Evolutionary conservation across 2,888 invertebrate genomes (phyloP).

Genomic region (Hymenopus coronatus): DNA sequence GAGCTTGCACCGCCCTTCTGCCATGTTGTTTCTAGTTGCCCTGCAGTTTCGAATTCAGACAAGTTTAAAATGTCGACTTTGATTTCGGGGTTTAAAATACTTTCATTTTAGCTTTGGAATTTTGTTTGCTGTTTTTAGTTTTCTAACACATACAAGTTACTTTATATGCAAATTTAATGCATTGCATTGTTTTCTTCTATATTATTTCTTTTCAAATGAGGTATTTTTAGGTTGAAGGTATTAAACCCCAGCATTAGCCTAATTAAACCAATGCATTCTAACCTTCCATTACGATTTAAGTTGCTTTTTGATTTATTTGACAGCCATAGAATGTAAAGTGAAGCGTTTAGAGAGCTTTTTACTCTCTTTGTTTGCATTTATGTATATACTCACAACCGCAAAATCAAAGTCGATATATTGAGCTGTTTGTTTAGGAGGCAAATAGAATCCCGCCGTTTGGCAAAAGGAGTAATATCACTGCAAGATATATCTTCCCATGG

Average conservation of each 20-base stretch:
- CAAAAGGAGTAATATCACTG: not conserved
- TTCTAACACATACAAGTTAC: not conserved
- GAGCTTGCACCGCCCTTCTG: slow-evolving; percentile 12
- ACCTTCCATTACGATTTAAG: not conserved
- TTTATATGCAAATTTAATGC: too few species aligned
- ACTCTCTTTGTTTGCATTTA: not conserved
- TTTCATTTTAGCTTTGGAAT: not conserved
- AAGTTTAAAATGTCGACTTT: not conserved
- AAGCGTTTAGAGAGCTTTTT: not conserved
- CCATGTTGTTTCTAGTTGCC: not conserved
- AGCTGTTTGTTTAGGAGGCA: not conserved
- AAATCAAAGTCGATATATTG: not conserved
- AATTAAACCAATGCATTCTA: too few species aligned
- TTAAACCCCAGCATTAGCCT: too few species aligned
- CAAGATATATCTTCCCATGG: not conserved
- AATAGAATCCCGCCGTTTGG: not conserved
- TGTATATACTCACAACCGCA: not conserved
- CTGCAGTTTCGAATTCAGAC: not conserved
- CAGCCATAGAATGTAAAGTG: not conserved
- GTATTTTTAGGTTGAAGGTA: too few species aligned
- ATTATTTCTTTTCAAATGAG: too few species aligned
- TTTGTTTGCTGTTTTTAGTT: not conserved
- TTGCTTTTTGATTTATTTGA: not conserved
- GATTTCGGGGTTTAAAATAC: not conserved
- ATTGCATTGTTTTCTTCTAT: too few species aligned